Percentiles rank a stretch among this genome's conserved stretches.
Conservation (phyloP, 2,797 vertebrate genomes). For the Sandelia bainsii region DNA sequence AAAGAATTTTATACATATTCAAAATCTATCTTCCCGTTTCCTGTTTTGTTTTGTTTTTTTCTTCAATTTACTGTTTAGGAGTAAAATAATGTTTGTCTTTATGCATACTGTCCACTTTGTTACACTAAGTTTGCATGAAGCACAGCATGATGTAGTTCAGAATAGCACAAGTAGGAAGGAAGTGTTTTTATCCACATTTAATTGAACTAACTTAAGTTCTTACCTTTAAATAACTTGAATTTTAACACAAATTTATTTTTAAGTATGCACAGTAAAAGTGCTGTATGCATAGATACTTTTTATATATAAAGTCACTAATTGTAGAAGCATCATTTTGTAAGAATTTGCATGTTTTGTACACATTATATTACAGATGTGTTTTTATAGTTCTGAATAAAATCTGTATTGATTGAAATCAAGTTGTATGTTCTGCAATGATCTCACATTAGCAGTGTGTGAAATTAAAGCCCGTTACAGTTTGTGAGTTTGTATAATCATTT, state of each 20-base stretch:
- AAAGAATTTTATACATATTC: slow-evolving; percentile 60
- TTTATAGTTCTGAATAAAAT: slow-evolving; percentile 48
- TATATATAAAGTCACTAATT: slow-evolving; percentile 32
- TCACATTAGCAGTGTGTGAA: background rate
- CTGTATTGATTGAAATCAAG: slow-evolving; percentile 10
- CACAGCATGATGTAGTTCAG: slow-evolving; percentile 13
- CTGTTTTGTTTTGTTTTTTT: too few species aligned
- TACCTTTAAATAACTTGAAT: slow-evolving; percentile 29
- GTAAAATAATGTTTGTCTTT: slow-evolving; percentile 17
- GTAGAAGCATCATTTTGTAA: slow-evolving; percentile 19
- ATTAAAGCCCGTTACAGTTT: too few species aligned
- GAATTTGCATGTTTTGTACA: slow-evolving; percentile 25
- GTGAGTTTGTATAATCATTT: too few species aligned
- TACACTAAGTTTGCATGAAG: slow-evolving; percentile 15
- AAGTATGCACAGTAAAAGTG: slow-evolving; percentile 7
- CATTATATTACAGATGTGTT: slow-evolving; percentile 19
- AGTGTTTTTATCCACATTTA: slow-evolving; percentile 5
- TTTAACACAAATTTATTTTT: slow-evolving; percentile 9
- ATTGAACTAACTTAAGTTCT: slow-evolving; percentile 29
- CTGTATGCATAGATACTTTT: slow-evolving; percentile 2
- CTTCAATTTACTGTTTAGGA: too few species aligned
- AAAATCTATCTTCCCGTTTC: slow-evolving; percentile 26
- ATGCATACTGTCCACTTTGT: slow-evolving; percentile 4
- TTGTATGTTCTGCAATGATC: background rate
- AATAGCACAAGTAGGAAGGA: background rate